Evolutionary conservation across 2,797 vertebrate species (phyloP).

Genomic region (Clamator glandarius): DNA sequence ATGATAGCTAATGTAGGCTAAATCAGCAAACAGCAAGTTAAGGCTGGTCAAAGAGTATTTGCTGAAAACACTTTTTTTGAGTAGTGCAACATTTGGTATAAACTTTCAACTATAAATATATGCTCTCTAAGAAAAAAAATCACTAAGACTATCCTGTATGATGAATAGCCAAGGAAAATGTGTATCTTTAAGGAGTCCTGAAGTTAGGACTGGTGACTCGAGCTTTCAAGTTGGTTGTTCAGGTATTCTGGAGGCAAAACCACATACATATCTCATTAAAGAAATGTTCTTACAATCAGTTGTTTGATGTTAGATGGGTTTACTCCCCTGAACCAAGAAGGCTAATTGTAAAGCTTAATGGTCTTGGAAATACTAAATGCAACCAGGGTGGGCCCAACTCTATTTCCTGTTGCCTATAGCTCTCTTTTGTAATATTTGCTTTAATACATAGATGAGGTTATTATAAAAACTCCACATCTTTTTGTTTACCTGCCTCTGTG

Average conservation of each 20-base stretch:
- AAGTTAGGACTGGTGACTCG: neutral
- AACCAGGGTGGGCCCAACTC: neutral
- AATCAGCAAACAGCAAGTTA: neutral
- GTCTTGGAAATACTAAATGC: neutral
- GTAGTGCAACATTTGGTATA: neutral
- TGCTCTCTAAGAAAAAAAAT: neutral
- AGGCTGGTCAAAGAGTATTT: neutral
- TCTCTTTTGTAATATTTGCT: neutral
- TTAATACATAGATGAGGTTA: neutral
- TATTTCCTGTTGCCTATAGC: constrained; percentile 1
- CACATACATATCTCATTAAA: neutral
- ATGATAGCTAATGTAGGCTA: neutral
- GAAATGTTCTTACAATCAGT: neutral
- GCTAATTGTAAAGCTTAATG: neutral
- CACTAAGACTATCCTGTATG: neutral
- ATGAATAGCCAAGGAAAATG: neutral
- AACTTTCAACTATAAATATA: neutral
- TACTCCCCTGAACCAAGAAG: neutral
- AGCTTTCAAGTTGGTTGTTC: neutral
- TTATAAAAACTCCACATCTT: constrained; percentile 21
- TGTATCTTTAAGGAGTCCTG: neutral
- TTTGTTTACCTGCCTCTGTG: constrained; percentile 31
- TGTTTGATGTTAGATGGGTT: neutral
- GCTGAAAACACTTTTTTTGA: neutral
- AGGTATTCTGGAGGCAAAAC: neutral